phyloP scores from a whole-genome alignment of 2,888 invertebrate genomes.

The Cloeon dipterum region DNA sequence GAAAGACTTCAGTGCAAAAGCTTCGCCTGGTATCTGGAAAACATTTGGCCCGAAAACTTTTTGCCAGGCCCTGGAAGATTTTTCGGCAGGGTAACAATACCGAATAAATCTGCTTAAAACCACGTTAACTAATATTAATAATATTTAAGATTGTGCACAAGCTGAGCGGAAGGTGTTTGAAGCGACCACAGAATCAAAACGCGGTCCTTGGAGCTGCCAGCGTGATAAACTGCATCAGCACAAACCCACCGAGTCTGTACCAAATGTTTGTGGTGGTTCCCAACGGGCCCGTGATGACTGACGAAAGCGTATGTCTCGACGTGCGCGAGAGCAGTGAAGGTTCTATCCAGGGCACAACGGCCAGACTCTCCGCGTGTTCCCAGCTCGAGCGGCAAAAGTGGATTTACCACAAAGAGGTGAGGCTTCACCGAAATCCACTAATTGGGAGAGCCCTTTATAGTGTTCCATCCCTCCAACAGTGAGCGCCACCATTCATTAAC shows the following conservation, averaged over 20 bases:
- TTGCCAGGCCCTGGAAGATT: conserved; percentile 70
- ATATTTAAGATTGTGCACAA: conserved; percentile 25
- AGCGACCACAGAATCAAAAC: conserved; percentile 33
- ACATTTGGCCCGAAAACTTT: conserved; percentile 91
- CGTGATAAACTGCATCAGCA: conserved; percentile 35
- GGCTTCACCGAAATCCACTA: conserved; percentile 4
- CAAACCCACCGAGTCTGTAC: conserved; percentile 23
- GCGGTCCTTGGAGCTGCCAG: conserved; percentile 48
- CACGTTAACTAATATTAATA: neutral
- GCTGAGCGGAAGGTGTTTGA: conserved; percentile 30
- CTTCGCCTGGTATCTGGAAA: conserved; percentile 84
- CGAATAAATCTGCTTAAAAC: no score
- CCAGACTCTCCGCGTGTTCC: conserved; percentile 48
- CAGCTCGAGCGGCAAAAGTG: conserved; percentile 44
- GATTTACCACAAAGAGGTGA: conserved; percentile 29
- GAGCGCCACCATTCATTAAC: neutral
- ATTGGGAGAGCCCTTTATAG: conserved; percentile 1
- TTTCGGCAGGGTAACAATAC: conserved; percentile 77
- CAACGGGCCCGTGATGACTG: conserved; percentile 55
- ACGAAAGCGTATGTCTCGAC: conserved; percentile 71
- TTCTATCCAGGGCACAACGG: conserved; percentile 23
- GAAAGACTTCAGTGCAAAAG: conserved; percentile 55
- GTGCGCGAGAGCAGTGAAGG: conserved; percentile 27
- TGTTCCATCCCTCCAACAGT: conserved; percentile 1
- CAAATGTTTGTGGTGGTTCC: conserved; percentile 49